Evolutionary conservation across 2,888 invertebrate species (phyloP), one percentile per base, ranked within the genome.

Genomic region (Resseliella maxima): DNA sequence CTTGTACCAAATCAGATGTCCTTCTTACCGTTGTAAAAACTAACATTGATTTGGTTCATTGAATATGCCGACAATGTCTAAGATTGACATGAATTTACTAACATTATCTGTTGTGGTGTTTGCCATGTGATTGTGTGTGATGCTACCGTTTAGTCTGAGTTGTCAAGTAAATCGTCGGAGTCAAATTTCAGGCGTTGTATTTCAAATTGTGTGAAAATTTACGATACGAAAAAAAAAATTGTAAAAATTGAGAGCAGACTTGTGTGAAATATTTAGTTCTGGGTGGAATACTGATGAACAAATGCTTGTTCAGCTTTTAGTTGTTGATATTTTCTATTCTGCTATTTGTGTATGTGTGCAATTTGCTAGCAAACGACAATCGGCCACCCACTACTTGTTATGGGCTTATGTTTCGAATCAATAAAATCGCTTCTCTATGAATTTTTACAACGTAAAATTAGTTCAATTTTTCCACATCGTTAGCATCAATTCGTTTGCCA

Each of bases 381-480:
- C 0, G 72, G 72, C 72, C 72, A 72, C 72, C 72, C 72, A 72
- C 35, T 72, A 35, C 72, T 72, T 15, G 72, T 72, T 72, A 72
- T 35, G 35, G 31, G 31, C 31, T 72, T 59, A 59, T 59, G 59
- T n/a, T 59, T 59, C 59, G 15, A n/a, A 59, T 72, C 72, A 72
- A 72, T 72, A 5, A 41, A 41, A 18, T 31, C n/a, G 50, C 50
- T 2, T 50, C 50, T 2, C 6, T 6, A 8, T 31, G 15, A 6
- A 12, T 72, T 31, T 35, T 8, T 15, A 31, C 72, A 12, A 31
- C 15, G 3, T 35, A 31, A 72, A 72, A 72, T 72, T 72, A 35
- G 72, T 72, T 35, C 72, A 72, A 72, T 72, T 72, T 72, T 72
- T 72, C 72, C 72, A 72, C 27, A 72, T 72, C 72, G 31, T 72